Base-by-base conservation (phyloP, 1,140 invertebrate genomes). In the Macrobrachium nipponense region DNA sequence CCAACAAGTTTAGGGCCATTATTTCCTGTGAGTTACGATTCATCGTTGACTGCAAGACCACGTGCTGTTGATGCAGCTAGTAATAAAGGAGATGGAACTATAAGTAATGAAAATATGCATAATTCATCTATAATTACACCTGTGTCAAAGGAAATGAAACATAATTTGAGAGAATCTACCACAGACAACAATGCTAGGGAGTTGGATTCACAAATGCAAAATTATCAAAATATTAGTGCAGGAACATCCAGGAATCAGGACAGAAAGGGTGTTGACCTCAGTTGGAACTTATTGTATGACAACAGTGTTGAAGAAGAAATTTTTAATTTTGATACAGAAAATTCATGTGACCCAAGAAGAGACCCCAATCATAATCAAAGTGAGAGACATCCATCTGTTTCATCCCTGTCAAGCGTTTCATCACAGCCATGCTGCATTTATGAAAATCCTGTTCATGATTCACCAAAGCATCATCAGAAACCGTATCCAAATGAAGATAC, bases 371-470 rank as follows among this genome's bases (percentile, higher is more conserved):
- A 14, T 23, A 43, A 72, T 20, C 73, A 72, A n/a, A 43, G 27
- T 14, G 83, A 86, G 27, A 78, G 77, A 73, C 83, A 72, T 70
- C 60, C 58, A 20, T 79, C 77, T 27, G 79, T 44, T 18, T 86
- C 83, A 70, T 86, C 83, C 44, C 18, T 84, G 43, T 84, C 82
- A 12, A 84, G 82, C 20, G n/a, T 75, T 17, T 84, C 82, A 43
- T 86, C 82, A 27, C 87, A 85, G 62, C 78, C 81, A 20, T 88
- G 59, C 44, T 81, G 61, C 68, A 79, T 88, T 0, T 88, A 85
- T 85, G 78, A 88, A 72, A 85, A 88, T 64, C 87, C 87, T 51
- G 87, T 88, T 36, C 87, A 88, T 66, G 72, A 85, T 59, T 88
- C 87, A 23, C 87, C 87, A 44, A 82, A 82, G 62, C 79, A 82